Evolutionary conservation across 2,113 vertebrate species (phyloP).

Genomic region (Tympanuchus pallidicinctus): DNA sequence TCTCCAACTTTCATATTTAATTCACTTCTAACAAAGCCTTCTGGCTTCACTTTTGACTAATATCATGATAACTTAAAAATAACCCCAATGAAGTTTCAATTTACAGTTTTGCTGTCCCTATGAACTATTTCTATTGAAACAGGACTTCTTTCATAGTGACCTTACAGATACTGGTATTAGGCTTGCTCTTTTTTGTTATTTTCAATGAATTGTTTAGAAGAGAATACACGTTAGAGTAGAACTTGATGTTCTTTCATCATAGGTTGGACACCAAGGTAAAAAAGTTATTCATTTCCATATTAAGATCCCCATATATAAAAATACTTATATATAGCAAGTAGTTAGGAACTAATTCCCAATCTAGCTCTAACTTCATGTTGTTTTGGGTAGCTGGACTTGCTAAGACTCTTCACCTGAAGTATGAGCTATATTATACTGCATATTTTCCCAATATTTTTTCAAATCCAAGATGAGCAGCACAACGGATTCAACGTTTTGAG

Average conservation of each 20-base stretch:
- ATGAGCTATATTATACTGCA: background rate
- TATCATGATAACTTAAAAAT: background rate
- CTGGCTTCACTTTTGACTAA: background rate
- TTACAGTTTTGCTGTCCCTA: background rate
- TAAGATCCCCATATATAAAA: background rate
- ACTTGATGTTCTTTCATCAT: background rate
- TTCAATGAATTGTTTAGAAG: background rate
- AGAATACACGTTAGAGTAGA: background rate
- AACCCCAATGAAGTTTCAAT: background rate
- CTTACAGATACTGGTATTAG: background rate
- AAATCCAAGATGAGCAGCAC: background rate
- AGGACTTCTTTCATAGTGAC: fast-evolving
- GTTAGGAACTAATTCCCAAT: background rate
- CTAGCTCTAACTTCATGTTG: background rate
- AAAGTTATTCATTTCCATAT: background rate
- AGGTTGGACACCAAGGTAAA: background rate
- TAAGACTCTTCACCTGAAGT: background rate
- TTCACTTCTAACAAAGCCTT: background rate
- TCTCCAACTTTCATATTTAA: background rate
- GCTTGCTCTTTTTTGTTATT: background rate
- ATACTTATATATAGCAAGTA: background rate
- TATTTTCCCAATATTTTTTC: background rate
- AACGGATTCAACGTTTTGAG: background rate
- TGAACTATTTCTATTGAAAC: background rate
- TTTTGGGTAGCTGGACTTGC: background rate